A percentile compares a stretch with the other conserved stretches of the same genome.
Evolutionary conservation across 1,140 invertebrate species (phyloP).

Genomic region (Pogonomyrmex barbatus): DNA sequence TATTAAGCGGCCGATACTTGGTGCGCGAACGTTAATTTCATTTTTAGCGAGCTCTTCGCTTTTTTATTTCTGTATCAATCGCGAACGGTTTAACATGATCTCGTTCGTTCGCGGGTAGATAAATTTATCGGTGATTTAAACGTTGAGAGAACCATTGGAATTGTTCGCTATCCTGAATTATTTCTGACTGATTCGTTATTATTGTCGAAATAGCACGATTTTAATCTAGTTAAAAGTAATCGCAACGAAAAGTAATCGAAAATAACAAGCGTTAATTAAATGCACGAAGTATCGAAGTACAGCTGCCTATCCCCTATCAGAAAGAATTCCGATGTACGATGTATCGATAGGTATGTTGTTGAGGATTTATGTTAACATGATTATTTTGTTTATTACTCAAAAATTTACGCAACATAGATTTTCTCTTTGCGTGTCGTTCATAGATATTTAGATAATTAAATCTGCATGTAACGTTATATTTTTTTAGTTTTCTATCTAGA

Average conservation of each 20-base stretch:
- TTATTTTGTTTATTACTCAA: neutral
- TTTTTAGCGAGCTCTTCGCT: slow-evolving; percentile 26
- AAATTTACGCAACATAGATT: neutral
- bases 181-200: slow-evolving; percentile 16
- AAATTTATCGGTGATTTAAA: slow-evolving; percentile 50
- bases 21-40: slow-evolving; percentile 23
- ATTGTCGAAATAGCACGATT: slow-evolving; percentile 13
- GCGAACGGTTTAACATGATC: slow-evolving; percentile 2
- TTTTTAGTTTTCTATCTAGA: slow-evolving; percentile 12
- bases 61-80: slow-evolving; percentile 11
- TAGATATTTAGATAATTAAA: neutral
- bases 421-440: neutral
- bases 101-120: slow-evolving; percentile 7
- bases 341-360: neutral
- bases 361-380: slow-evolving; percentile 8
- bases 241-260: slow-evolving; percentile 12
- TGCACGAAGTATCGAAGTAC: neutral
- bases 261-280: slow-evolving; percentile 27
- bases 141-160: slow-evolving; percentile 11
- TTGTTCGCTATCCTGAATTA: slow-evolving; percentile 20
- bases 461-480: neutral
- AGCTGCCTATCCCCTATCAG: neutral
- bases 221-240: slow-evolving; percentile 24
- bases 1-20: slow-evolving; percentile 24
- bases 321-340: neutral